Percentiles rank a stretch among this genome's conserved stretches.
Evolutionary conservation across 2,797 vertebrate genomes (phyloP).

Genomic region (Syncerus caffer): DNA sequence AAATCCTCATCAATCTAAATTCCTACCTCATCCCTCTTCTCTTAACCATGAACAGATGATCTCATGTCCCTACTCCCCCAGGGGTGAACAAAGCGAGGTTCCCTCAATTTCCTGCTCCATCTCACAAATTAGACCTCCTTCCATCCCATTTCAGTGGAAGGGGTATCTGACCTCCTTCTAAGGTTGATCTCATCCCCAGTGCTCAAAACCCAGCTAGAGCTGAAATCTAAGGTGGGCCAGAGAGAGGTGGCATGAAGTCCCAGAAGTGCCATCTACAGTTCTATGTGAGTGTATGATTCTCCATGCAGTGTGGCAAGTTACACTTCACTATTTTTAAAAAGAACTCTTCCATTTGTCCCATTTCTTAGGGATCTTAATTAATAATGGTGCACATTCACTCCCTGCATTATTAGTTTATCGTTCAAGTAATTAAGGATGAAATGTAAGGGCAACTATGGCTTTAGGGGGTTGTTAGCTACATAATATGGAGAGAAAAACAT

Average conservation of each 20-base stretch:
- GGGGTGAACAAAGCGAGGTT: neutral
- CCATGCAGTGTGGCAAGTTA: neutral
- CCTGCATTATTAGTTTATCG: constrained; percentile 49
- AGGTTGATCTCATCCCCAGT: neutral
- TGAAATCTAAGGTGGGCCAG: neutral
- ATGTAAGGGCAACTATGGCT: neutral
- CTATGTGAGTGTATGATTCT: neutral
- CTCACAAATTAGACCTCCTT: neutral
- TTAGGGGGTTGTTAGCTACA: constrained; percentile 35
- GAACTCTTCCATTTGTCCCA: neutral
- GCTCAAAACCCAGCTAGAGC: neutral
- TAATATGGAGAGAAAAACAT: constrained; percentile 23
- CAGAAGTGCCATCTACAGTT: neutral
- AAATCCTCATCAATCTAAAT: neutral
- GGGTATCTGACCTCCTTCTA: neutral
- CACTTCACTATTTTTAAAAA: neutral
- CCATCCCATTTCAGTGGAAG: neutral
- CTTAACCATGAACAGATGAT: neutral
- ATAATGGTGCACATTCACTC: neutral
- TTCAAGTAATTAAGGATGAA: constrained; percentile 59
- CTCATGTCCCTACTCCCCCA: neutral
- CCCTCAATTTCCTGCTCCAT: neutral
- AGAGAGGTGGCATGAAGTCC: neutral
- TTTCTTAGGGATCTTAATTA: constrained; percentile 47
- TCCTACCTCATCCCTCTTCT: neutral